These are phyloP conservation scores for Mustela nigripes DNA, from an alignment of 2,113 vertebrate species.

Conservation along the genomic window DNA sequence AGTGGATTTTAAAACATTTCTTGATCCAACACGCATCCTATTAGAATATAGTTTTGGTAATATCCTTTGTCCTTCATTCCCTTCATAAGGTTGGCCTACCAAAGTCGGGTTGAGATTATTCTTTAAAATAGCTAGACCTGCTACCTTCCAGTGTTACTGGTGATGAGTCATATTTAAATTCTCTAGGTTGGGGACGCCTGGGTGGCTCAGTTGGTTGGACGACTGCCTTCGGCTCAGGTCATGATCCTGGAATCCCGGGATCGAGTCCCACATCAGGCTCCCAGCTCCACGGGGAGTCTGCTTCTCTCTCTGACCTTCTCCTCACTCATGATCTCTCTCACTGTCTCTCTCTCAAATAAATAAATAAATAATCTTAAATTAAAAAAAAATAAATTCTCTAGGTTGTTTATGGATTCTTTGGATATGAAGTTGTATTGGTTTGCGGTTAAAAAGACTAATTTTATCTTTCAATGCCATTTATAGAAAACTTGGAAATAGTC, in stretches of 20 bases:
- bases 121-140: conserved; percentile 16
- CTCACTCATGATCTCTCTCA: no score
- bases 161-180: not conserved
- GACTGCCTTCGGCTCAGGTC: no score
- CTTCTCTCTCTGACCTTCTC: no score
- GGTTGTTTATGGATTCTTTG: not conserved
- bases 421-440: conserved; percentile 8
- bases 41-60: conserved; percentile 22
- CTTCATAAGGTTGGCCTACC: not conserved
- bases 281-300: no score
- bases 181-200: no score
- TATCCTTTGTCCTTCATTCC: not conserved
- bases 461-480: conserved; percentile 23
- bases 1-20: conserved; percentile 39
- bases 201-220: no score
- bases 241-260: no score
- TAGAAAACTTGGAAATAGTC: not conserved
- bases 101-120: conserved; percentile 16
- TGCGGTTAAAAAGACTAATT: conserved; percentile 34
- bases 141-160: not conserved
- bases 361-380: no score
- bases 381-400: no score
- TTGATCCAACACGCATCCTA: not conserved
- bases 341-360: no score
- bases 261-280: no score